Conservation (phyloP, 2,113 vertebrate genomes). For the Neodon shergylaensis region DNA sequence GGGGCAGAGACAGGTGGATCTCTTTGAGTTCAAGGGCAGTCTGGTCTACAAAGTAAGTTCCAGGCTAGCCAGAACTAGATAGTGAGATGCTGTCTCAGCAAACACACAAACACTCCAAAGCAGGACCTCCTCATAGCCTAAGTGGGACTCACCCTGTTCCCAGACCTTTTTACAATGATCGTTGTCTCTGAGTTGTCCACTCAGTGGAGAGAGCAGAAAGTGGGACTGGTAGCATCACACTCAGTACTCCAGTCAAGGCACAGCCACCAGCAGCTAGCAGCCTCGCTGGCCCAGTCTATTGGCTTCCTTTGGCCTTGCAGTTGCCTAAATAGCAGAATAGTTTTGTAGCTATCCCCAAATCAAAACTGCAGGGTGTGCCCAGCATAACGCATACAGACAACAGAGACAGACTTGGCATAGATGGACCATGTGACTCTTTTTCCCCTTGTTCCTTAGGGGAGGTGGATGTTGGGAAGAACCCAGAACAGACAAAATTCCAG, state of each 20-base stretch:
- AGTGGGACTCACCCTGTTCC: neutral
- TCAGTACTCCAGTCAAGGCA: neutral
- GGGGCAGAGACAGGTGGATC: neutral
- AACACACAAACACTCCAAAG: neutral
- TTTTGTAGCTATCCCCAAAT: conserved; percentile 84
- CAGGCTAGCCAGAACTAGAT: neutral
- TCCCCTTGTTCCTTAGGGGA: neutral
- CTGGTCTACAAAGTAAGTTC: neutral
- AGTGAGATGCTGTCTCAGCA: neutral
- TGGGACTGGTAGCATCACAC: neutral
- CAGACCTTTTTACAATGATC: neutral
- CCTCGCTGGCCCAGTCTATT: neutral
- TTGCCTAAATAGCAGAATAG: conserved; percentile 85
- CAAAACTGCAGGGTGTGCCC: conserved; percentile 86
- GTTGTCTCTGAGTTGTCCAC: neutral
- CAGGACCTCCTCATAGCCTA: neutral
- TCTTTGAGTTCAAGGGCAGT: neutral
- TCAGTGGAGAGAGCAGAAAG: neutral
- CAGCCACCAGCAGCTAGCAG: neutral
- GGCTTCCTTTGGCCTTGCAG: conserved; percentile 76
- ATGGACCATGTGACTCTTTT: neutral
- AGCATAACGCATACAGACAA: conserved; percentile 76
- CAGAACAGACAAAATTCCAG: neutral
- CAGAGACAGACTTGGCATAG: conserved; percentile 77
- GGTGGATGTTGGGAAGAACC: neutral